Conservation (phyloP, 2,113 vertebrate genomes). For the Regulus satrapa region DNA sequence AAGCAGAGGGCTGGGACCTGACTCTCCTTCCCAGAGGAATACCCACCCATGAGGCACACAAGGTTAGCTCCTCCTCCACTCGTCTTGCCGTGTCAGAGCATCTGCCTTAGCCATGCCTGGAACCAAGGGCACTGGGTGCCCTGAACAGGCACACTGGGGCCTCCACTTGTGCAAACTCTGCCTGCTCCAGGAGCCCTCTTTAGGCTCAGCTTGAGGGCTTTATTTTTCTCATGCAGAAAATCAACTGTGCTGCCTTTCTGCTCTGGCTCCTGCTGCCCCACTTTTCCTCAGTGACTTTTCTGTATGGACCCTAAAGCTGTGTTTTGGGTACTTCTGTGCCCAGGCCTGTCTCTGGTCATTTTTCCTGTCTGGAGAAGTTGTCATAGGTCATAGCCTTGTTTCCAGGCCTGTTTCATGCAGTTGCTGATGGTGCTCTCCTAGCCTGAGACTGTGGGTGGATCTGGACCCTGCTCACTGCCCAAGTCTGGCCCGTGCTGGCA, state of each 20-base stretch:
- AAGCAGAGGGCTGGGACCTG: not conserved
- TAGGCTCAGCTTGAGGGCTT: not conserved
- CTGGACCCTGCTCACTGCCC: not conserved
- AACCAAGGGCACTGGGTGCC: not conserved
- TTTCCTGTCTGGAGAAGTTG: not conserved
- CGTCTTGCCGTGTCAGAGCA: accelerated
- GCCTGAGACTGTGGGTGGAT: not conserved
- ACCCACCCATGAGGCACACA: accelerated
- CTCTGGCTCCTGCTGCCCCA: not conserved
- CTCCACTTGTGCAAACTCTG: not conserved
- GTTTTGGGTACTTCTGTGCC: not conserved
- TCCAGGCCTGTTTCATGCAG: not conserved
- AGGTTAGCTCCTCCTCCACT: not conserved
- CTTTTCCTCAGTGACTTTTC: not conserved
- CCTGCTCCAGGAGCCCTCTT: not conserved
- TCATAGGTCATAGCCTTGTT: accelerated
- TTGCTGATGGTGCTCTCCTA: not conserved
- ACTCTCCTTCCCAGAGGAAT: not conserved
- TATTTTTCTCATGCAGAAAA: accelerated
- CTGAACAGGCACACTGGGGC: not conserved
- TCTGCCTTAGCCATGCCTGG: not conserved
- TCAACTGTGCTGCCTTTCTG: not conserved
- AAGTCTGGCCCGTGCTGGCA: not conserved
- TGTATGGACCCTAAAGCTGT: not conserved
- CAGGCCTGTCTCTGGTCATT: not conserved